Base-by-base conservation (phyloP, 2,888 invertebrate species). In the Elegia similella region DNA sequence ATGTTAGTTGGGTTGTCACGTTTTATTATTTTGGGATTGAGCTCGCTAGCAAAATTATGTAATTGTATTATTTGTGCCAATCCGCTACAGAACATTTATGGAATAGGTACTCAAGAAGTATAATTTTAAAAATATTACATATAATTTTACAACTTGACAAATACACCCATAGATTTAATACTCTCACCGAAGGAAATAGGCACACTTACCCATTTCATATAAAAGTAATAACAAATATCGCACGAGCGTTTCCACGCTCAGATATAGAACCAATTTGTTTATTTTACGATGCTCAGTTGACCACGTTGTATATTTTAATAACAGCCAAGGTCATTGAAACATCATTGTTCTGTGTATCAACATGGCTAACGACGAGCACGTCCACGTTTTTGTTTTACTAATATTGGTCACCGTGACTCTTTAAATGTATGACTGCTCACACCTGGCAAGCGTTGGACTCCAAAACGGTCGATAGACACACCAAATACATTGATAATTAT, bases 321-420 rank as follows among this genome's bases (percentile, higher is more conserved):
- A 50, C 50, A 50, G n/a, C 10, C 17, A 50, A 38, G 38, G 50
- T 50, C 50, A 48, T 7, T 12, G 34, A 16, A 50, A 50, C 34
- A 50, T 50, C 34, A 50, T 50, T 50, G 50, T 50, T 50, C 17
- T 17, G 34, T 16, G n/a, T 13, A 17, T 50, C 50, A 50, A 50
- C 50, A 50, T 34, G 17, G 17, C 50, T n/a, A 34, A 34, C 16
- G 34, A 50, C 16, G 34, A 50, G 50, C 7, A 15, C 34, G 47
- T 48, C 34, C 34, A 34, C 50, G 50, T 50, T 50, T 50, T 50
- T 50, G 48, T 50, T 50, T n/a, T n/a, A n/a, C n/a, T n/a, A 17
- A 50, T 50, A 50, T 34, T 50, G 50, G 50, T 50, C 50, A 50
- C 34, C 17, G 34, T 17, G 16, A 34, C 15, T 34, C 10, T 32